Conservation (phyloP, 2,888 invertebrate species). For the Entomobrya proxima region DNA sequence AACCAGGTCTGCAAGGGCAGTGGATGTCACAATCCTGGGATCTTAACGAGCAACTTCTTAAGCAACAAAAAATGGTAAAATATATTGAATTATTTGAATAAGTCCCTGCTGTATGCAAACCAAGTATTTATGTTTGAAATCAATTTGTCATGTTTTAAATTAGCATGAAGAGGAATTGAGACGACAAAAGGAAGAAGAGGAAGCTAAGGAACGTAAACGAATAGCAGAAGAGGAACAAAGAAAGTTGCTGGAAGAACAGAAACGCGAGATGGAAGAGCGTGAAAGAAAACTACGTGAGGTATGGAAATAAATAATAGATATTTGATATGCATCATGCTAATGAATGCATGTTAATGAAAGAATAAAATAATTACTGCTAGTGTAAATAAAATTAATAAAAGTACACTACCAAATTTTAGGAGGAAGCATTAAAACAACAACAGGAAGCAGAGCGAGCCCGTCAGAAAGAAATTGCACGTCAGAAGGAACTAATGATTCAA, state of each 20-base stretch:
- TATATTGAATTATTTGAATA: too few relatives aligned
- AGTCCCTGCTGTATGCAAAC: too few relatives aligned
- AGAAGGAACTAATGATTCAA: slow-evolving; percentile 69
- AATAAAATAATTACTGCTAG: too few relatives aligned
- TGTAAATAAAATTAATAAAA: neutral
- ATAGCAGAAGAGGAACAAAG: slow-evolving; percentile 80
- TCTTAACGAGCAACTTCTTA: slow-evolving; percentile 73
- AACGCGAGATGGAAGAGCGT: slow-evolving; percentile 74
- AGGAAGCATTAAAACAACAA: slow-evolving; percentile 69
- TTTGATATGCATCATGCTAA: neutral
- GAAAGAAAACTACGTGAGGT: slow-evolving; percentile 73
- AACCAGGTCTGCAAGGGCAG: slow-evolving; percentile 70
- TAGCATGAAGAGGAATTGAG: slow-evolving; percentile 73
- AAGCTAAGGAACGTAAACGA: slow-evolving; percentile 79
- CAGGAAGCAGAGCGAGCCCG: slow-evolving; percentile 70
- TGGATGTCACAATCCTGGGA: slow-evolving; percentile 74
- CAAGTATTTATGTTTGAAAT: too few relatives aligned
- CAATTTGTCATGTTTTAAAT: slow-evolving; percentile 8
- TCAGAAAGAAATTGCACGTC: slow-evolving; percentile 70
- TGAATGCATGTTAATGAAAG: too few relatives aligned
- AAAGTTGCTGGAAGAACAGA: slow-evolving; percentile 78
- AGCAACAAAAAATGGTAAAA: slow-evolving; percentile 72
- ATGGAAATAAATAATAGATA: slow-evolving; percentile 75
- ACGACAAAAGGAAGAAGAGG: slow-evolving; percentile 75
- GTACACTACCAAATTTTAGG: slow-evolving; percentile 20